Base-by-base conservation (phyloP, 1,140 invertebrate species). In the Heliothis virescens region DNA sequence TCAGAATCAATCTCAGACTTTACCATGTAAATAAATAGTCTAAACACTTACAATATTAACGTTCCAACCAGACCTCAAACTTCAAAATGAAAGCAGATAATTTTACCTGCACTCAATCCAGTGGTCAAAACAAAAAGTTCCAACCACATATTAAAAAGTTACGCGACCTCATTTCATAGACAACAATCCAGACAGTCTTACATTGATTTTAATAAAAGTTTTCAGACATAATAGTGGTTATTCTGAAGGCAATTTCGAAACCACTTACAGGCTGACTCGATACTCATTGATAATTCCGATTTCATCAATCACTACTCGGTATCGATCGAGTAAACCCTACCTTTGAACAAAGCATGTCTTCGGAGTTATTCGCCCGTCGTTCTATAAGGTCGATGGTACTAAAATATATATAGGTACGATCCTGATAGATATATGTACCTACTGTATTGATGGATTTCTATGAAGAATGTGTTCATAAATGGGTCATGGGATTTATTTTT, bases 241-340 rank as follows among this genome's bases (percentile, higher is more conserved):
- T 76, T 53, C 34, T 48, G 12, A 63, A 76, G 65, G 60, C 74
- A 76, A 76, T 76, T 76, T 63, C 59, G 26, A 34, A 76, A 76
- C 59, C 59, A 76, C 60, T 76, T 65, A 65, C 48, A 76, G 60
- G 50, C 47, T 21, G 59, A 29, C 72, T 47, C 59, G 21, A 26
- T 63, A 62, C 74, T 76, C 74, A 76, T 76, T 76, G 74, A 76
- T 76, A 76, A 76, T 76, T 76, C 74, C 34, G 52, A 76, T 76
- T 75, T 63, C 74, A 76, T 76, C 74, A 76, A 76, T 76, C 74
- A 76, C 74, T 76, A 53, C 21, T 50, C 13, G 47, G 0, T 63
- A 76, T 76, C 74, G 74, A 76, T 76, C 60, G n/a, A 18, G 74
- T 62, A 29, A 26, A 53, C 74, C 60, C 15, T 76, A 52, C 41